phyloP scores from a whole-genome alignment of 2,113 vertebrate genomes.

The Etheostoma spectabile region DNA sequence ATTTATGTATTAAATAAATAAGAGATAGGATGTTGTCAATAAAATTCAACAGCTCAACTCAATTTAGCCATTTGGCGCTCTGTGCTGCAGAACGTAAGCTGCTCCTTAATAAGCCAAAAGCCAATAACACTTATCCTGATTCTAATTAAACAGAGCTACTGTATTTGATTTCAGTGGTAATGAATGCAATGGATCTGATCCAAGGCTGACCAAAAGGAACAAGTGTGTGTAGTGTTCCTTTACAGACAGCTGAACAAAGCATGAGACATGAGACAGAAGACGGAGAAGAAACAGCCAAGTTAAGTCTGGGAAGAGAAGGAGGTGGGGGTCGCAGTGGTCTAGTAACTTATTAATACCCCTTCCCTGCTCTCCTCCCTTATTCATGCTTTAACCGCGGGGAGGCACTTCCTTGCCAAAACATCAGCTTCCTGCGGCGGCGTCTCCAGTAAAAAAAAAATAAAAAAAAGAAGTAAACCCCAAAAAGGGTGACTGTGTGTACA shows the following conservation, averaged over 20 bases:
- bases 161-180: conserved; percentile 52
- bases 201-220: conserved; percentile 29
- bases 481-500: conserved; percentile 47
- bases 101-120: not conserved
- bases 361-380: conserved; percentile 56
- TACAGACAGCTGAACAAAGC: conserved; percentile 49
- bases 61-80: not conserved
- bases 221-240: conserved; percentile 41
- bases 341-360: conserved; percentile 60
- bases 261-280: not conserved
- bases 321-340: conserved; percentile 30
- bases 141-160: conserved; percentile 46
- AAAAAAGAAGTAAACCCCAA: conserved; percentile 20
- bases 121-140: conserved; percentile 27
- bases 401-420: conserved; percentile 81
- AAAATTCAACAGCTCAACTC: not conserved
- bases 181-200: conserved; percentile 52
- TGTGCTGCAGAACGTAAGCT: not conserved
- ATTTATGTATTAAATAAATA: no score
- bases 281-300: conserved; percentile 38
- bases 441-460: conserved; percentile 53
- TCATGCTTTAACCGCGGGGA: conserved; percentile 70
- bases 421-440: conserved; percentile 72
- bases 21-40: not conserved
- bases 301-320: conserved; percentile 11